Evolutionary conservation across 2,888 invertebrate species (phyloP).

Genomic region (Allacma fusca): DNA sequence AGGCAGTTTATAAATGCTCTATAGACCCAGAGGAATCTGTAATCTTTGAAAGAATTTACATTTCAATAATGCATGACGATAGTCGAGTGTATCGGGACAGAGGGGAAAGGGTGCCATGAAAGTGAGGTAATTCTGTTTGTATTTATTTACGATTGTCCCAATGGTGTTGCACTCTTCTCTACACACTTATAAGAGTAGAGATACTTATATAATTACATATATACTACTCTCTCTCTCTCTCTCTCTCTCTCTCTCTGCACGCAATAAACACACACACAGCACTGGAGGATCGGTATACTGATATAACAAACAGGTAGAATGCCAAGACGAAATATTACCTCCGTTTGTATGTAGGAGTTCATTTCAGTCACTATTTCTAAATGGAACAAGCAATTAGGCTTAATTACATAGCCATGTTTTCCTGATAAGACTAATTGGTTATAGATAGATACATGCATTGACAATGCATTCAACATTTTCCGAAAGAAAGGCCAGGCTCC

Average conservation of each 20-base stretch:
- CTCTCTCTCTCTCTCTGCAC: background rate
- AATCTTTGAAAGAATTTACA: constrained; percentile 17
- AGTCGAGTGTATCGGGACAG: background rate
- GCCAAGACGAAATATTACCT: constrained; percentile 14
- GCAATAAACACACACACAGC: background rate
- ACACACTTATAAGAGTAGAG: no score
- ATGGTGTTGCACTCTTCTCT: no score
- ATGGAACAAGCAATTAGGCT: constrained; percentile 45
- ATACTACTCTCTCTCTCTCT: constrained; percentile 5
- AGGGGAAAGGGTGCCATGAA: constrained; percentile 23
- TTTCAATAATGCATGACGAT: constrained; percentile 5
- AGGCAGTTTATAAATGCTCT: background rate
- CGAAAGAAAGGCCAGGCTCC: constrained; percentile 45
- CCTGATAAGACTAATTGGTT: constrained; percentile 42
- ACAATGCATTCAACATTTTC: constrained; percentile 44
- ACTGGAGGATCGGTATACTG: background rate
- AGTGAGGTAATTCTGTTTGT: constrained; percentile 31
- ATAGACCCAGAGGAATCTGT: background rate
- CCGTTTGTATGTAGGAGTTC: constrained; percentile 1
- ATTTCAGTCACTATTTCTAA: constrained; percentile 38
- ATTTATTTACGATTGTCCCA: constrained; percentile 27
- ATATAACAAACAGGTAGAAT: background rate
- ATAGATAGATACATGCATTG: constrained; percentile 45
- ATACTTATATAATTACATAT: no score
- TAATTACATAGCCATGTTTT: constrained; percentile 46